Conservation (phyloP, 1,140 invertebrate genomes). For the Drosophila aff. region DNA sequence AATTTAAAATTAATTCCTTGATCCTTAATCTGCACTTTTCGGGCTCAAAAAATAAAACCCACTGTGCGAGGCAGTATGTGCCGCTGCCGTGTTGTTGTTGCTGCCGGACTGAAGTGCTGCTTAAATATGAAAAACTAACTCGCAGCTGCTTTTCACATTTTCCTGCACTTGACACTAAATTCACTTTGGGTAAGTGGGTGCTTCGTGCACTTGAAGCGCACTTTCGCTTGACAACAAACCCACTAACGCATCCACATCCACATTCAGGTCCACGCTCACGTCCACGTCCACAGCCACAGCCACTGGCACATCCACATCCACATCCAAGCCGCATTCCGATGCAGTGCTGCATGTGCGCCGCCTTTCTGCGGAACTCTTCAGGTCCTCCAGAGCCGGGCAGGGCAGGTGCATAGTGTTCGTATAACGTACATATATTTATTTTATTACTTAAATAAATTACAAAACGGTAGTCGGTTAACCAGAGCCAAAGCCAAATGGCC, state of each 20-base stretch:
- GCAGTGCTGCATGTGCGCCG: constrained; percentile 12
- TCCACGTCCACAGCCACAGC: background rate
- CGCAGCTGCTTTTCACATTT: constrained; percentile 79
- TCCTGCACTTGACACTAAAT: constrained; percentile 83
- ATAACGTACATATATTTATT: constrained; percentile 73
- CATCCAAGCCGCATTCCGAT: constrained; percentile 7
- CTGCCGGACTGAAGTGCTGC: constrained; percentile 62
- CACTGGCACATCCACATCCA: background rate
- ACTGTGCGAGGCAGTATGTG: constrained; percentile 44
- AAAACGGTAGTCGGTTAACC: constrained; percentile 82
- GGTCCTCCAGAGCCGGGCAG: constrained; percentile 18
- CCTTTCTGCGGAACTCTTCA: constrained; percentile 23
- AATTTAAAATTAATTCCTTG: background rate
- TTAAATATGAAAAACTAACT: constrained; percentile 84
- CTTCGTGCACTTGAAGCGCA: constrained; percentile 75
- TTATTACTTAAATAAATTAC: constrained; percentile 84
- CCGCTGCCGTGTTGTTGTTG: constrained; percentile 30
- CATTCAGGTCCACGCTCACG: background rate
- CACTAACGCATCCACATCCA: constrained; percentile 28
- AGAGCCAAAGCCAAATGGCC: constrained; percentile 75
- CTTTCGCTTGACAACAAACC: constrained; percentile 69
- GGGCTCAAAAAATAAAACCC: background rate
- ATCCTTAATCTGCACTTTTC: background rate
- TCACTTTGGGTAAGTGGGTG: constrained; percentile 83
- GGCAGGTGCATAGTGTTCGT: constrained; percentile 48